These are phyloP conservation scores for Thymelicus lineola DNA, from an alignment of 2,888 invertebrate species.

Conservation along the genomic window DNA sequence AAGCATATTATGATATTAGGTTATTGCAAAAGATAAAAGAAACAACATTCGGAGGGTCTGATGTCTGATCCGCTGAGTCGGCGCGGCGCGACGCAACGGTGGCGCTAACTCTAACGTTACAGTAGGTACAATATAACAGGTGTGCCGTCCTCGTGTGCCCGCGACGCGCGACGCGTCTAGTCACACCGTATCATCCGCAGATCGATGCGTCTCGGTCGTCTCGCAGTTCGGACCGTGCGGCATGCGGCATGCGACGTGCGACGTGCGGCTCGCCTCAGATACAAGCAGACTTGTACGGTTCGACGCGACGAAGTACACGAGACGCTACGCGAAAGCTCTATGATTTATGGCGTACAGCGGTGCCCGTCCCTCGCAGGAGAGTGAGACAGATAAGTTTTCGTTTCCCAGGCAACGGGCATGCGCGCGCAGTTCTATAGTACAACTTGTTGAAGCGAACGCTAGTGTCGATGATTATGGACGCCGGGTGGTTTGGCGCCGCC, in stretches of 20 bases:
- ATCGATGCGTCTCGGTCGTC: conserved; percentile 23
- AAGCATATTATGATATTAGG: too few species aligned
- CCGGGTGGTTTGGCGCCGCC: conserved; percentile 13
- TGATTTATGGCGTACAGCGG: conserved; percentile 25
- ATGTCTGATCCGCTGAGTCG: neutral
- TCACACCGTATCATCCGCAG: neutral
- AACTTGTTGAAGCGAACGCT: conserved; percentile 56
- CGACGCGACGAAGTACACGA: conserved; percentile 6
- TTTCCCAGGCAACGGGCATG: conserved; percentile 47
- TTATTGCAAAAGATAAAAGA: neutral
- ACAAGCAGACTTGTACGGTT: conserved; percentile 12
- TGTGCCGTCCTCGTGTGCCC: neutral
- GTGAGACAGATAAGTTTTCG: conserved; percentile 42
- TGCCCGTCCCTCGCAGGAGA: conserved; percentile 26
- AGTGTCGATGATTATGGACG: conserved; percentile 29
- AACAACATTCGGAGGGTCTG: neutral
- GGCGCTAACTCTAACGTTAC: neutral
- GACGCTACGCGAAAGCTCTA: conserved; percentile 26
- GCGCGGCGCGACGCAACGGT: too few species aligned
- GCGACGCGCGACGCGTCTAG: neutral
- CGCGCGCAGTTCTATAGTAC: conserved; percentile 55
- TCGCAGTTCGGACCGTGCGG: too few species aligned
- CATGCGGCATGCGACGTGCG: too few species aligned
- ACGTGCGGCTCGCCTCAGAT: neutral
- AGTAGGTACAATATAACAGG: conserved; percentile 17